Conservation (phyloP, 2,113 vertebrate species). For the Ivindomyrus marchei region DNA sequence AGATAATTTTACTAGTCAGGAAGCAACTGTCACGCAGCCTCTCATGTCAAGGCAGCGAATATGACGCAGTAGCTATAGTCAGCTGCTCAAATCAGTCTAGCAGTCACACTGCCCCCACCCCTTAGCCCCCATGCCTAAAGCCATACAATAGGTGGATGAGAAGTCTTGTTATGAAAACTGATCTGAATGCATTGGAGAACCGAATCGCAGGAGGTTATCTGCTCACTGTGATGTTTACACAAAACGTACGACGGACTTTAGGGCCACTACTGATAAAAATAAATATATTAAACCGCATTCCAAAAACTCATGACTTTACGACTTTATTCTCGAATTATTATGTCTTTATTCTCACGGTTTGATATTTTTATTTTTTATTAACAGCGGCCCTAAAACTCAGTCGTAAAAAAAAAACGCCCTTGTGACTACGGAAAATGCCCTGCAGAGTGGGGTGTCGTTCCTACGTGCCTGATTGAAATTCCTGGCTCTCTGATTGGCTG, state of each 20-base stretch:
- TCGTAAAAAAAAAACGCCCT: background rate
- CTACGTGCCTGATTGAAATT: background rate
- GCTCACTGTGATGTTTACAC: background rate
- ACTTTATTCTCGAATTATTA: too few relatives aligned
- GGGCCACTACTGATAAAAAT: background rate
- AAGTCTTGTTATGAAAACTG: background rate
- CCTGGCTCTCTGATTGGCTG: background rate
- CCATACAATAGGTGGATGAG: background rate
- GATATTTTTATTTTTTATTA: too few relatives aligned
- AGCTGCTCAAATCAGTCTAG: background rate
- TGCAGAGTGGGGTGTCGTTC: background rate
- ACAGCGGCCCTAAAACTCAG: too few relatives aligned
- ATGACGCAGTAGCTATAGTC: background rate
- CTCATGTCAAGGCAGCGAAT: background rate
- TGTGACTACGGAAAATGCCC: background rate
- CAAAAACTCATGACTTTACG: too few relatives aligned
- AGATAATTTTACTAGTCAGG: background rate
- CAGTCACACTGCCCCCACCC: background rate
- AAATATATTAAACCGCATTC: too few relatives aligned
- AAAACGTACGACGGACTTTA: too few relatives aligned
- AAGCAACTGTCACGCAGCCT: background rate
- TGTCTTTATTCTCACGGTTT: too few relatives aligned
- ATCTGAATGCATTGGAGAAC: background rate
- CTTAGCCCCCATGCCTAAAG: background rate
- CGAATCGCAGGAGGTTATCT: background rate